Evolutionary conservation across 2,888 invertebrate species (phyloP), one percentile per base, ranked within the genome.

Genomic region (Pemphredon lugubris): DNA sequence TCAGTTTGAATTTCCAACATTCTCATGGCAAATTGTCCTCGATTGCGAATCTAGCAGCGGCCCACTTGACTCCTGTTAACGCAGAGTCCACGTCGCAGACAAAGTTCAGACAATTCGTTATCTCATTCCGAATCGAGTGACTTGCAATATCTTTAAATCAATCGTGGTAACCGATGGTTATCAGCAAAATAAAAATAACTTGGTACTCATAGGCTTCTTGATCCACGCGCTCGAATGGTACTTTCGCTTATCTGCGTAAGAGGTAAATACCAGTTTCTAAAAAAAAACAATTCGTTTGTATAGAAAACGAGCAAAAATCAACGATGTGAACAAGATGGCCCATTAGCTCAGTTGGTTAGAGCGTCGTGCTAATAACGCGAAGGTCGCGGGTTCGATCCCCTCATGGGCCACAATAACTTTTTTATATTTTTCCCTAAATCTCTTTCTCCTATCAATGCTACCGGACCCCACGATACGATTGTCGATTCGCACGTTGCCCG

Each of bases 261-360:
- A n/a, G n/a, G n/a, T n/a, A n/a, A n/a, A n/a, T n/a, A n/a, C n/a
- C n/a, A n/a, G n/a, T n/a, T n/a, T n/a, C n/a, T n/a, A n/a, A n/a
- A n/a, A 9, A 26, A 53, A 26, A 26, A 11, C 23, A 39, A 39
- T 0, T 11, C 14, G 13, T 40, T 23, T 26, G 2, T 23, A 26
- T 14, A 40, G 7, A 34, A 26, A 39, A n/a, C n/a, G n/a, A 16
- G 16, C 5, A 13, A 0, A 13, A 39, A 30, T 39, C 5, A 2
- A 14, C 5, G 20, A 6, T 1, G 6, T 20, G 0, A 0, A 0
- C 21, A 32, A 42, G 7, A 7, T 61, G 85, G 79, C 83, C 83
- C 84, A 83, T 83, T 87, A 87, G 86, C 87, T 87, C 86, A 86
- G 86, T 81, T 86, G 85, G 86, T 85, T 86, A 86, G 82, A 84